Evolutionary conservation across 1,140 invertebrate genomes (phyloP).

Genomic region (Drosophila sucinea): DNA sequence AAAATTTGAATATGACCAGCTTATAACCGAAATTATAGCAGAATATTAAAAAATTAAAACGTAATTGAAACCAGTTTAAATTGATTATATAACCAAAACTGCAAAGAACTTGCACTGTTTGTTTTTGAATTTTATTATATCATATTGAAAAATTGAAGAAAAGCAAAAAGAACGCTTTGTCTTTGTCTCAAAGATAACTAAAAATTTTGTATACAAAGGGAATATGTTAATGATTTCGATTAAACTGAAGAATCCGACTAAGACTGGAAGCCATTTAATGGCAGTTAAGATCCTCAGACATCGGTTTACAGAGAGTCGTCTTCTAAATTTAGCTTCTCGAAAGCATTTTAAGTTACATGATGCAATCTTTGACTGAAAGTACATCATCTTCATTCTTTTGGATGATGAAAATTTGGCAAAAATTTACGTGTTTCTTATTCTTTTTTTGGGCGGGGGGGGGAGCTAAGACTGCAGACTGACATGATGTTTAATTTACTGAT

Average conservation of each 20-base stretch:
- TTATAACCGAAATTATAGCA: no score
- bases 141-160: no score
- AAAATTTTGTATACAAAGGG: no score
- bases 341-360: conserved; percentile 47
- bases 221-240: no score
- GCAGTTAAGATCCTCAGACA: background rate
- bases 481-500: conserved; percentile 77
- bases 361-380: conserved; percentile 42
- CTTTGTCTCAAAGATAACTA: no score
- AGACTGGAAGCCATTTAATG: background rate
- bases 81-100: no score
- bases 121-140: no score
- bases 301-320: conserved; percentile 15
- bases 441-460: background rate
- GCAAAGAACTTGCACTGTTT: no score
- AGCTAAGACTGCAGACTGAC: conserved; percentile 35
- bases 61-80: no score
- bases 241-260: background rate
- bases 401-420: conserved; percentile 41
- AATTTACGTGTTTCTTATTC: conserved; percentile 14
- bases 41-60: no score
- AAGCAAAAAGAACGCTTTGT: no score
- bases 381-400: background rate
- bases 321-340: conserved; percentile 39
- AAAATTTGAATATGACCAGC: no score